Conservation (phyloP, 2,113 vertebrate species). For the Coturnix japonica region DNA sequence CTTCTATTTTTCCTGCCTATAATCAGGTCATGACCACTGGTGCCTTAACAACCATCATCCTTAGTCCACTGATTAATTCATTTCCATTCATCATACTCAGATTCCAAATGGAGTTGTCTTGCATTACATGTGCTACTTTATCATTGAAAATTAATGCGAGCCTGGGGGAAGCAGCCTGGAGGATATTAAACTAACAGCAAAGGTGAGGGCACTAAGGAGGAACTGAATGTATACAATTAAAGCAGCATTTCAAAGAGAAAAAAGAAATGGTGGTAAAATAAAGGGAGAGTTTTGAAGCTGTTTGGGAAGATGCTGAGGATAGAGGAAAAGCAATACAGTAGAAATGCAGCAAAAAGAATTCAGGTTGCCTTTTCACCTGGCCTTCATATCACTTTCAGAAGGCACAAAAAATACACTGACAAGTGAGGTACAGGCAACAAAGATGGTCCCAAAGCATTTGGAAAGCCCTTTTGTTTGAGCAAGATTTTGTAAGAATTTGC, state of each 20-base stretch:
- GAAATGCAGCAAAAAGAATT: background rate
- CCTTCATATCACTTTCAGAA: background rate
- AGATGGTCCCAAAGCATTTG: background rate
- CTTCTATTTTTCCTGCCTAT: background rate
- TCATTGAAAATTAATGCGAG: background rate
- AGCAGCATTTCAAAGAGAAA: background rate
- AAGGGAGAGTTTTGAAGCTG: background rate
- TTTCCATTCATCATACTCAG: background rate
- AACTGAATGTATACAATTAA: background rate
- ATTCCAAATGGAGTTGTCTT: background rate
- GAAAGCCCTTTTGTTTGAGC: background rate
- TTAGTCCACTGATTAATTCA: background rate
- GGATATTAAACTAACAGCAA: background rate
- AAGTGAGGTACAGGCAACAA: background rate
- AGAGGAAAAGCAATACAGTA: background rate
- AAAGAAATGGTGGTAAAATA: background rate
- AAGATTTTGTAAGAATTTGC: background rate
- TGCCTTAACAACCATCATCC: conserved; percentile 5
- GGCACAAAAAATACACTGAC: background rate
- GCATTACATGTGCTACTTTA: background rate
- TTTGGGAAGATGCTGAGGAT: background rate
- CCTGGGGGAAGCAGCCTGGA: background rate
- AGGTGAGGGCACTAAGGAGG: background rate
- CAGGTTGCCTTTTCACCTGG: background rate
- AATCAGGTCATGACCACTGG: background rate